Conservation (phyloP, 1,140 invertebrate genomes). For the Varroa destructor region DNA sequence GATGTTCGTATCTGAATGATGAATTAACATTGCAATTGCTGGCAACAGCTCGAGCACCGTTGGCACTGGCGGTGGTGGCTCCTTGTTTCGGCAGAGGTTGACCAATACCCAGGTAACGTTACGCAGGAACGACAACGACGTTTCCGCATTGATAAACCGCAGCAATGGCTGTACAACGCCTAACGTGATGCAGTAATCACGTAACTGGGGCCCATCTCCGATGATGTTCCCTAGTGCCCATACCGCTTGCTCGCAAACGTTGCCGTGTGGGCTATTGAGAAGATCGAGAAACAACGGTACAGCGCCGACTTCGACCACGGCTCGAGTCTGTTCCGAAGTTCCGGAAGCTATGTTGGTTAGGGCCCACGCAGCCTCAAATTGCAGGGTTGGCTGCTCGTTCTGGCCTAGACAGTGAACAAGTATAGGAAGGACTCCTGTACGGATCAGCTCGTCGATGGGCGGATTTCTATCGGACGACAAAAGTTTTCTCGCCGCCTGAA, state of each 20-base stretch:
- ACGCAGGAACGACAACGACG: constrained; percentile 66
- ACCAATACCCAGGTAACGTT: constrained; percentile 98
- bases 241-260: constrained; percentile 96
- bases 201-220: constrained; percentile 73
- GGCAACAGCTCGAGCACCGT: constrained; percentile 86
- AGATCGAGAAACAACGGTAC: constrained; percentile 86
- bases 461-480: constrained; percentile 81
- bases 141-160: constrained; percentile 79
- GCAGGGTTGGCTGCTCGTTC: constrained; percentile 64
- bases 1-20: constrained; percentile 30
- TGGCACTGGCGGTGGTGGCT: constrained; percentile 67
- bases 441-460: constrained; percentile 79
- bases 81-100: constrained; percentile 89
- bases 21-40: constrained; percentile 75
- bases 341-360: constrained; percentile 91
- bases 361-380: constrained; percentile 98
- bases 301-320: constrained; percentile 83
- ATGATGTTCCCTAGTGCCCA: constrained; percentile 83
- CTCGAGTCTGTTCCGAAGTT: constrained; percentile 85
- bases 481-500: constrained; percentile 68
- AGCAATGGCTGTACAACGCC: constrained; percentile 77
- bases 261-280: constrained; percentile 77
- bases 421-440: constrained; percentile 67
- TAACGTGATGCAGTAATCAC: constrained; percentile 79
- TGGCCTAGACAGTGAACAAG: constrained; percentile 61